Evolutionary conservation across 2,113 vertebrate species (phyloP), one percentile per base, ranked within the genome.

Genomic region (Hiodon tergisus): DNA sequence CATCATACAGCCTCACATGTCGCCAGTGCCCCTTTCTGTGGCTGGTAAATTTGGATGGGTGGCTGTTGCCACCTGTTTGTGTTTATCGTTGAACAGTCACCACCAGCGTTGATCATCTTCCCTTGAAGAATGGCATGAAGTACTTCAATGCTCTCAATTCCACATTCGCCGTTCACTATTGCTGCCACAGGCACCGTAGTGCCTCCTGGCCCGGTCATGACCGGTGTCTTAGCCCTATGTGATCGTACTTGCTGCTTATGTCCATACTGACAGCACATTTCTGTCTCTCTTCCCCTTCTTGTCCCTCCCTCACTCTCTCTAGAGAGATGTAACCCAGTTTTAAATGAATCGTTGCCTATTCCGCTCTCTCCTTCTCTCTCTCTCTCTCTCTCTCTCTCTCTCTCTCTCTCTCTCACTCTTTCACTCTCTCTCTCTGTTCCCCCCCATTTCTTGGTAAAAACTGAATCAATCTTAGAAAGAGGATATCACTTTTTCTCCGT

Each of bases 261-360:
- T 52, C 68, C 58, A 47, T 52, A 63, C 63, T 57, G 77, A 78
- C 72, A 55, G 72, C 59, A 65, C 70, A 58, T 71, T 70, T 75
- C 59, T 78, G 73, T 76, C 75, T 72, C 63, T 73, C 71, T 68
- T 75, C 74, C 71, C 72, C 69, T 67, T 74, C 74, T 69, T 46
- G 76, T 84, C 75, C 77, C 86, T 87, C 82, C 81, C 81, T 87
- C 81, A 78, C 75, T 61, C 68, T 87, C 91, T 90, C 89, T 77
- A 83, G 90, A 90, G 89, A 90, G 86, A 87, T 85, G 83, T 91
- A 92, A 92, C 91, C 91, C 88, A 92, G 91, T 89, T 92, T 91
- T 78, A 83, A 91, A 90, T 89, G 89, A 91, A 87, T 86, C 79
- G 84, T 85, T 78, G 83, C 89, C 86, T 87, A 82, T 85, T 83